Evolutionary conservation across 1,140 invertebrate genomes (phyloP), one percentile per base, ranked within the genome.

Genomic region (Araneus ventricosus): DNA sequence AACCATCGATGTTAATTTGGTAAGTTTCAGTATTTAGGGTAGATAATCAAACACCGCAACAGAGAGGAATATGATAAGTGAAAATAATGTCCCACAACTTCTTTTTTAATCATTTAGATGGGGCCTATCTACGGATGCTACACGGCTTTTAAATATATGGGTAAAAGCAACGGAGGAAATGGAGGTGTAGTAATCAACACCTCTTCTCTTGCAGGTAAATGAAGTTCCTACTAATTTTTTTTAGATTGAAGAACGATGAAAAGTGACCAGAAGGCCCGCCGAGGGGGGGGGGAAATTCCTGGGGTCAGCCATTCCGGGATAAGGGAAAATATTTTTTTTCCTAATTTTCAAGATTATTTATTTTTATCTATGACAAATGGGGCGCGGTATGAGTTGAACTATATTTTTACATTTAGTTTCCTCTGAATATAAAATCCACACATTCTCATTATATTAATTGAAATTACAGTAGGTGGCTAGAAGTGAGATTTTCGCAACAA

Each of bases 1-100:
- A 2, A 97, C 97, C 95, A 97, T 97, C 10, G 97, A 97, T 94
- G 97, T 97, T 22, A 97, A 97, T 95, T 96, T 97, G 95, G 97
- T 97, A 96, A 92, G 82, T 93, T 3, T 3, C 2, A 14, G 63
- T 2, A 86, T 20, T 17, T 30, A 27, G 8, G 24, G 10, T 45
- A 45, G 10, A 45, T 52, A 52, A 14, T 41, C 39, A 41, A 41
- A 41, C 17, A 17, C 17, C 45, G 0, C 63, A n/a, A 67, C 20
- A n/a, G 30, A 20, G 59, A 27, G 14, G 4, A 86, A 59, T 57
- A 4, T 59, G 20, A 82, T 41, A 37, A 22, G 41, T 24, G 2
- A 82, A 24, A 82, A 82, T 41, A n/a, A 20, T 39, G 7, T 37
- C 41, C 3, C 24, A 8, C 7, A 59, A 7, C 17, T 24, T 17